Evolutionary conservation across 2,113 vertebrate species (phyloP), one percentile per base, ranked within the genome.

Genomic region (Chamaetylas fuelleborni): DNA sequence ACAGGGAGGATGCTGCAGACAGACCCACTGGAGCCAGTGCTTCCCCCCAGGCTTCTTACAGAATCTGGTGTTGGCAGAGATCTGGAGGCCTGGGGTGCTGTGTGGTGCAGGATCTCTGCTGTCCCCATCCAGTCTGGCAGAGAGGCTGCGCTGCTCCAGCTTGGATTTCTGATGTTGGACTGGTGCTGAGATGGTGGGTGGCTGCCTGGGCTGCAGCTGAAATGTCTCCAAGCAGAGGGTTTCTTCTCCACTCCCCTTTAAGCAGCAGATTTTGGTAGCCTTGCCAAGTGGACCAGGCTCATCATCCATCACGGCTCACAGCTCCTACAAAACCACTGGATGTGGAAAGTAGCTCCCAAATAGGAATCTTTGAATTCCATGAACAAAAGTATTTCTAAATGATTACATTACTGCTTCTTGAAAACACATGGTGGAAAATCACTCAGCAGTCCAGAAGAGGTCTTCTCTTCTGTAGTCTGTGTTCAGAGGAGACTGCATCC

Each of bases 391-490:
- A 57, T 95, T 93, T 92, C 81, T 72, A 91, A 91, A 81, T 87
- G 51, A 86, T 93, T 95, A 72, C 78, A 72, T 89, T 92, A 58
- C 34, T 85, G 84, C 77, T 88, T 92, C 73, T 93, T 95, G 81
- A 94, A 74, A 95, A 96, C 93, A 92, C 81, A 77, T 60, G 69
- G 86, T 93, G 81, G 93, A 95, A 96, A 91, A 91, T 88, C 86
- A 74, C 2, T 0, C 28, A 69, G 79, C 82, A 26, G 67, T 62
- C 88, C 88, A 83, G 79, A 71, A 45, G 90, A 88, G 76, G 65
- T 90, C 90, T 83, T 91, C 43, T 88, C 36, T 76, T 84, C 64
- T 70, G 19, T 57, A 57, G 62, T 48, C 62, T 43, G 29, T 66
- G 50, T 70, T 71, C 66, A 38, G 86, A 57, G 74, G 62, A 82